Base-by-base conservation (phyloP, 2,113 vertebrate genomes). In the Sebastes fasciatus region DNA sequence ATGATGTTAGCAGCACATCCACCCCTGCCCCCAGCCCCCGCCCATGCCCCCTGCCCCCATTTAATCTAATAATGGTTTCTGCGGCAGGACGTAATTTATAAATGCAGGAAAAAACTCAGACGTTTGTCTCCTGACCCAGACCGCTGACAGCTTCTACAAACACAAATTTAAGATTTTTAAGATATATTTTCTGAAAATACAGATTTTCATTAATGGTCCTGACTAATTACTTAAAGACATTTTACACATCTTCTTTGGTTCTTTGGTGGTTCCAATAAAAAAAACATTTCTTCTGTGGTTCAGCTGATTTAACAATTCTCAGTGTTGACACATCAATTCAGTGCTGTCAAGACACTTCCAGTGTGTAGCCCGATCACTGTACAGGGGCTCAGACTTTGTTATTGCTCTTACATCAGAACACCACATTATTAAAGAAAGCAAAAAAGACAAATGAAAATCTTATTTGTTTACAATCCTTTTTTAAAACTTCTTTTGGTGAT, bases 31-130 rank as follows among this genome's bases (percentile, higher is more conserved):
- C 26, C 26, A 3, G 2, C n/a, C 11, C 71, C 21, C 64, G 4
- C 68, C 54, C 0, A 45, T 21, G 8, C 8, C 68, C 54, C 0
- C 58, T 21, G 5, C 75, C 71, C 21, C 40, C n/a, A 40, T 85
- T 89, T 88, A 88, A 92, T 93, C 85, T 86, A 57, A 86, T 93
- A 91, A 92, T 92, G 88, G 88, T 79, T 78, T 85, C 70, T 86
- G 89, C 82, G 78, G 86, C 77, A 86, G 74, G 46, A 80, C 51
- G 55, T 64, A 80, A 91, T 82, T 74, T 76, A 82, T 89, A 84
- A 79, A 82, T 57, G 74, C 60, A 83, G 83, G 67, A 81, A 83
- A 89, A 16, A 60, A 60, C 60, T 78, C 12, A 26, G 60, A 73
- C 43, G 6, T 80, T 80, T 21, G 23, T 49, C 74, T 82, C 19